Evolutionary conservation across 2,113 vertebrate species (phyloP), one percentile per base, ranked within the genome.

Genomic region (Tupaia chinensis): DNA sequence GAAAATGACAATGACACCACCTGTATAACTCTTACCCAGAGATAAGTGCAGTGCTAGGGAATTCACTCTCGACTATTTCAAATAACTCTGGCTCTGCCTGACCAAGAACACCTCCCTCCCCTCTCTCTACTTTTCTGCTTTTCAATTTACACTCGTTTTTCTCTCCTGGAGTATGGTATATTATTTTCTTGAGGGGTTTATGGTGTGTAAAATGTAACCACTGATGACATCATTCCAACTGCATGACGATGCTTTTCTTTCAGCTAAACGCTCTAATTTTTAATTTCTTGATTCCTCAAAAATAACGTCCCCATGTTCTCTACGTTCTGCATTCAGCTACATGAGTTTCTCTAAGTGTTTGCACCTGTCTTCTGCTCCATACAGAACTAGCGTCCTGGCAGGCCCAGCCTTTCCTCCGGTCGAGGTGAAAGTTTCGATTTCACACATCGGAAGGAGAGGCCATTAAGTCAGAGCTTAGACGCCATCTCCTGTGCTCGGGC

Each of bases 401-500:
- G 63, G 70, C 12, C 89, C 72, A n/a, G 13, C 20, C 65, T 85
- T 83, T 61, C 56, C 58, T 79, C 25, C 16, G 65, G 32, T 77
- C 34, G 72, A 63, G n/a, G 63, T 58, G 65, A 29, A 94, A 83
- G 65, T 96, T 96, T 93, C 9, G 8, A 90, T 73, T 91, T 29
- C 25, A 63, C 13, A 95, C 85, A 29, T 29, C 25, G 32, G 89
- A 94, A 76, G 70, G 85, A 91, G 11, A 95, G 3, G 76, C n/a
- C 87, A 94, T 84, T 78, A 15, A 61, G 22, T 72, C 29, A 56
- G 25, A 96, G 63, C 27, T 77, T 85, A 79, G 25, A 96, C 97
- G 87, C 74, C 6, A 87, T 94, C 29, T 96, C 29, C 9, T 25
- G 22, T 69, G 69, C 14, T 91, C 70, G 90, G 94, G 79, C 20